phyloP scores from a whole-genome alignment of 2,113 vertebrate genomes.

The Meles meles region DNA sequence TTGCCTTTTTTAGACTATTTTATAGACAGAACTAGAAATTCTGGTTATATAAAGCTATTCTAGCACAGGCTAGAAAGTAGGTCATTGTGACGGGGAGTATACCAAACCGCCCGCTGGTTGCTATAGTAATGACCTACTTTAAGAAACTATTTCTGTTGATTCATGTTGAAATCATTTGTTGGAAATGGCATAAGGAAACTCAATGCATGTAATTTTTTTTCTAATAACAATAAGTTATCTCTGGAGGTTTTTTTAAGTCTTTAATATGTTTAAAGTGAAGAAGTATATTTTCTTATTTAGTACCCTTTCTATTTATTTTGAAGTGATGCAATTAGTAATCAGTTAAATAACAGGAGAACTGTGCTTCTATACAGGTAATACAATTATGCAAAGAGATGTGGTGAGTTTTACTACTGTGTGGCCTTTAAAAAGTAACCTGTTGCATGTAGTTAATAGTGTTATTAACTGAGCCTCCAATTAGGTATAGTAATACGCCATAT shows the following conservation, averaged over 20 bases:
- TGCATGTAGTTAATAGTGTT: background rate
- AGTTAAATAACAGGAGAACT: constrained; percentile 32
- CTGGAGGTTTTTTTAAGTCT: background rate
- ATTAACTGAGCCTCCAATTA: constrained; percentile 23
- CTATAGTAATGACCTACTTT: constrained; percentile 90
- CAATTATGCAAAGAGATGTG: background rate
- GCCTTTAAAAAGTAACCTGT: constrained; percentile 20
- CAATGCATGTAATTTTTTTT: constrained; percentile 26
- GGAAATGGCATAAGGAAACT: constrained; percentile 76
- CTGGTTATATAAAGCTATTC: constrained; percentile 74
- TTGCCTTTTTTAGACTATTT: constrained; percentile 66
- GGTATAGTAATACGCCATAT: background rate
- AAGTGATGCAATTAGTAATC: constrained; percentile 32
- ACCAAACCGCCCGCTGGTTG: constrained; percentile 81
- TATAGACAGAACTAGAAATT: constrained; percentile 74
- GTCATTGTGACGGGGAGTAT: constrained; percentile 87
- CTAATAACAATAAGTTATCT: constrained; percentile 38
- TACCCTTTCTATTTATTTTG: constrained; percentile 7
- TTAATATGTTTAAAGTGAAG: constrained; percentile 51
- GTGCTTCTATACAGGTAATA: background rate
- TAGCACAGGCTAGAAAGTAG: constrained; percentile 83
- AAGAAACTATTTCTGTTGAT: constrained; percentile 84
- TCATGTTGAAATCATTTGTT: constrained; percentile 83
- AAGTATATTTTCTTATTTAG: constrained; percentile 38
- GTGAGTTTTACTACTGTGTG: constrained; percentile 33